These are phyloP conservation scores for Periophthalmus magnuspinnatus DNA, from an alignment of 2,797 vertebrate genomes.

Conservation along the genomic window DNA sequence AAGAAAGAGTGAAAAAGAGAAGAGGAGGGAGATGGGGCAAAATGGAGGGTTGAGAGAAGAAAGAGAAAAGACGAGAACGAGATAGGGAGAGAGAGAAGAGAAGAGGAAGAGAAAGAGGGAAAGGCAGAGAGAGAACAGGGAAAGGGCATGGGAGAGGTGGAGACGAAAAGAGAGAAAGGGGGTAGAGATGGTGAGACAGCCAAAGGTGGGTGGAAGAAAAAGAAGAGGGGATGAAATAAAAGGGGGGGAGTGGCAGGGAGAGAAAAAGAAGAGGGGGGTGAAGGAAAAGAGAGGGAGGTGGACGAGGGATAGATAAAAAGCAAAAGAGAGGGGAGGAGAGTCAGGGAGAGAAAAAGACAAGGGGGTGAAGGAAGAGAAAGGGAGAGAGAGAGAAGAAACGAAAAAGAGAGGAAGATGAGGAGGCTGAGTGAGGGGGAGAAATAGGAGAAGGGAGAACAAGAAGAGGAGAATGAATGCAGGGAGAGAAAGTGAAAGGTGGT, in stretches of 20 bases:
- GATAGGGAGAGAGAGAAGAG: neutral
- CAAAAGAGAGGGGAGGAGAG: neutral
- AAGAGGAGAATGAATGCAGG: slow-evolving; percentile 19
- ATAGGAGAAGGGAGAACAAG: slow-evolving; percentile 30
- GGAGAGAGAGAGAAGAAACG: neutral
- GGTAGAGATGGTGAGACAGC: slow-evolving; percentile 2
- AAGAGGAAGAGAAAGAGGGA: slow-evolving; percentile 10
- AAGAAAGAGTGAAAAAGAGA: slow-evolving; percentile 38
- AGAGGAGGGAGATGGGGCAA: neutral
- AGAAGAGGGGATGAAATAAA: slow-evolving; percentile 6
- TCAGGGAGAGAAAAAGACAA: no score
- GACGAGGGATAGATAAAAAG: no score
- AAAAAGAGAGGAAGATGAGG: no score
- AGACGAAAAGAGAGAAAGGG: neutral
- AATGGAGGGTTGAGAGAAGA: no score
- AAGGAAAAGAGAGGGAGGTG: no score
- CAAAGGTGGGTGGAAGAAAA: neutral
- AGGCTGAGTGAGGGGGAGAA: no score
- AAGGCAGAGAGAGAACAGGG: neutral
- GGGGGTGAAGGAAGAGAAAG: no score
- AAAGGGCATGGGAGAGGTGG: neutral
- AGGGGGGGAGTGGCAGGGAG: slow-evolving; percentile 35
- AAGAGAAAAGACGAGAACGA: no score
- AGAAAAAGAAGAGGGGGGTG: slow-evolving; percentile 3
- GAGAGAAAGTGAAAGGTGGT: slow-evolving; percentile 2